These are phyloP conservation scores for Atta cephalotes DNA, from an alignment of 1,140 invertebrate genomes.

Conservation along the genomic window DNA sequence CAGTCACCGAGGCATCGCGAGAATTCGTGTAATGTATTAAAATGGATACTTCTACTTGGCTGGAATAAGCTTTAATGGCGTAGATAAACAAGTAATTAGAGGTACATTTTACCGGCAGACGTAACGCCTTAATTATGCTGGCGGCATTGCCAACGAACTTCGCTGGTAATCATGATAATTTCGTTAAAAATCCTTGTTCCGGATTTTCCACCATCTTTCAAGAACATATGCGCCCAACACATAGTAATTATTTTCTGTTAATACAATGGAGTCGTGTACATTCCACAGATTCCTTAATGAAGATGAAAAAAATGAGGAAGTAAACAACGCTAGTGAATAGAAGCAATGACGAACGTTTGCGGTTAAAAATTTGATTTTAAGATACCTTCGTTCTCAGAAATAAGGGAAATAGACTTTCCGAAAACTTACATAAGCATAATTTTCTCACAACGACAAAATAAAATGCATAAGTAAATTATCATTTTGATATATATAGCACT, in stretches of 20 bases:
- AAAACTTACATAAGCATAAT: not conserved
- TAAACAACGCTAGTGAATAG: not conserved
- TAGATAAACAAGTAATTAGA: slow-evolving; percentile 60
- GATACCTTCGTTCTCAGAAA: not conserved
- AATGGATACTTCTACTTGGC: slow-evolving; percentile 46
- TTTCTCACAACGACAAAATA: not conserved
- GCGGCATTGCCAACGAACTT: not conserved
- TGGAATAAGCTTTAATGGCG: slow-evolving; percentile 35
- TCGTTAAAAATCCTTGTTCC: slow-evolving; percentile 26
- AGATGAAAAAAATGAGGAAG: slow-evolving; percentile 23
- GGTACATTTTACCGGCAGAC: slow-evolving; percentile 49
- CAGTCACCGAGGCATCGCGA: slow-evolving; percentile 17
- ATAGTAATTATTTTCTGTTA: not conserved
- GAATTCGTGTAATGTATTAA: slow-evolving; percentile 56
- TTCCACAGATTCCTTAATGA: slow-evolving; percentile 34
- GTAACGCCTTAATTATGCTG: slow-evolving; percentile 51
- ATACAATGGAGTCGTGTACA: not conserved
- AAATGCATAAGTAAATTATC: not conserved
- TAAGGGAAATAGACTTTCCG: not conserved
- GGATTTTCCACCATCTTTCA: slow-evolving; percentile 28
- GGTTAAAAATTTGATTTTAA: slow-evolving; percentile 6
- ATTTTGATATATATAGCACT: not conserved
- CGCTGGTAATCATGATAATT: slow-evolving; percentile 22
- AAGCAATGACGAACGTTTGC: slow-evolving; percentile 8
- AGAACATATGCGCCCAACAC: not conserved